Conservation (phyloP, 2,113 vertebrate species). For the Lycocorax pyrrhopterus region DNA sequence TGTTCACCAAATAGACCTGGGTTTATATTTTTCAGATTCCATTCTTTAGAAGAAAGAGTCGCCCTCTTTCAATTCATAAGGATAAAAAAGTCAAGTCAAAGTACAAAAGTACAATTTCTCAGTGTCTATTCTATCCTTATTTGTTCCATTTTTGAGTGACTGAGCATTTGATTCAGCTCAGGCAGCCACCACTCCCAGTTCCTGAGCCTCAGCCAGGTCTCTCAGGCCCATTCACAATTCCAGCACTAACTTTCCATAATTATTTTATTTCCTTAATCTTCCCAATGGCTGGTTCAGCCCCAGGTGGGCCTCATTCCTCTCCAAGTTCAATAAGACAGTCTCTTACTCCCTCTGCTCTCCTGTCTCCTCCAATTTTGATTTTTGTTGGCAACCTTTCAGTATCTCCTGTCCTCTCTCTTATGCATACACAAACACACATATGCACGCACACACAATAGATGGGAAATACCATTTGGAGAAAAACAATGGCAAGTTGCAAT, state of each 20-base stretch:
- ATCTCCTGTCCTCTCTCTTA: conserved; percentile 10
- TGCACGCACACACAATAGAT: not conserved
- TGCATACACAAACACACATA: not conserved
- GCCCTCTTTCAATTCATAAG: not conserved
- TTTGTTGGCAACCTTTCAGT: conserved; percentile 45
- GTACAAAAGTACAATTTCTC: conserved; percentile 11
- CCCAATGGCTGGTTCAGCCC: conserved; percentile 64
- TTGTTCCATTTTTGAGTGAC: conserved; percentile 57
- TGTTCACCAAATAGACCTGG: not conserved
- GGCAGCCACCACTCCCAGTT: conserved; percentile 62
- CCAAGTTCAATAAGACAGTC: conserved; percentile 65
- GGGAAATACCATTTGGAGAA: not conserved
- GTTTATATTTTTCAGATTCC: not conserved
- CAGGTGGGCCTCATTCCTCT: conserved; percentile 61
- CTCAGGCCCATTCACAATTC: conserved; percentile 68
- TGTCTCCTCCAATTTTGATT: conserved; percentile 59
- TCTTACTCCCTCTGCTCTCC: conserved; percentile 61
- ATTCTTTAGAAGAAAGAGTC: not conserved
- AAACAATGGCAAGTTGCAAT: not conserved
- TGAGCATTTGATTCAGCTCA: conserved; percentile 57
- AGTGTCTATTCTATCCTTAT: not conserved
- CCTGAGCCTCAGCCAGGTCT: conserved; percentile 65
- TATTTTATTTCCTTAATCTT: conserved; percentile 77
- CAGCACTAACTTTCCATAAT: conserved; percentile 70
- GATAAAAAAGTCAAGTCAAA: conserved; percentile 17